Conservation (phyloP, 2,888 invertebrate genomes). For the Atrina japonica region DNA sequence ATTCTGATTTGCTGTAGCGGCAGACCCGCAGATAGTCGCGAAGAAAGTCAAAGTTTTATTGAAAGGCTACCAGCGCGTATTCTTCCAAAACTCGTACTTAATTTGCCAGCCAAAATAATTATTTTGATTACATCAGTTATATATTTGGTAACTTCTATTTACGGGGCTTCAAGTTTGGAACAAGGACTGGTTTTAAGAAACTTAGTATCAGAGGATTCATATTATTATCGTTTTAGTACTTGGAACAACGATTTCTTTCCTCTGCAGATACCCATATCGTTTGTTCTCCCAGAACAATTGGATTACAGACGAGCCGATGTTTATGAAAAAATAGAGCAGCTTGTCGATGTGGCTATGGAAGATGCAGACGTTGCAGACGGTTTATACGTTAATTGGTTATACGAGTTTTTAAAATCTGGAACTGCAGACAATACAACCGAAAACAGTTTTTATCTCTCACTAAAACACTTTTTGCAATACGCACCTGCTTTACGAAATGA, state of each 20-base stretch:
- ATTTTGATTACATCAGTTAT: constrained; percentile 52
- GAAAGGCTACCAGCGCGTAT: constrained; percentile 55
- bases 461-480: constrained; percentile 30
- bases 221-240: constrained; percentile 55
- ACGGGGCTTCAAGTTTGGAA: constrained; percentile 59
- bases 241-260: constrained; percentile 51
- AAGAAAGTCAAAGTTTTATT: constrained; percentile 55
- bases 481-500: constrained; percentile 52
- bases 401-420: constrained; percentile 16
- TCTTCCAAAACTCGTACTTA: constrained; percentile 53
- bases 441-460: constrained; percentile 17
- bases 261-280: constrained; percentile 51
- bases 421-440: constrained; percentile 29
- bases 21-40: constrained; percentile 40
- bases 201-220: constrained; percentile 63
- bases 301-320: constrained; percentile 36
- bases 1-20: constrained; percentile 76
- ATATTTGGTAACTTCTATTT: constrained; percentile 59
- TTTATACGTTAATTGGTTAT: constrained; percentile 36
- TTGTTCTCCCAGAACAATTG: constrained; percentile 46
- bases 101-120: constrained; percentile 50
- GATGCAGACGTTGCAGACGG: neutral
- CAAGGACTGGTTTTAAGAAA: constrained; percentile 62
- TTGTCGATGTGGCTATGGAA: constrained; percentile 7
- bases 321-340: neutral